Percentiles rank a stretch among this genome's conserved stretches.
These are phyloP conservation scores for Boloria selene DNA, from an alignment of 2,888 invertebrate species.

Conservation along the genomic window DNA sequence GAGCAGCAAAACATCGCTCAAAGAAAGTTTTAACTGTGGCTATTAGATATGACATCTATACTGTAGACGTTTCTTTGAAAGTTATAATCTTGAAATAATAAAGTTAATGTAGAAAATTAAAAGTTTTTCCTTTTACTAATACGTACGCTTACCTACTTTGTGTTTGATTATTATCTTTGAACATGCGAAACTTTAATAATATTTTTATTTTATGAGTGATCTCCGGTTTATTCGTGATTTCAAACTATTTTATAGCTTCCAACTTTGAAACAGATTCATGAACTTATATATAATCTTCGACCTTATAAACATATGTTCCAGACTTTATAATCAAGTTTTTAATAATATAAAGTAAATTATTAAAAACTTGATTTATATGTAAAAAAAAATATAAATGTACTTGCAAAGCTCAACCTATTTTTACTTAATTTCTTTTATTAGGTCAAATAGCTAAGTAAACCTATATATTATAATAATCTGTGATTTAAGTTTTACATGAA, in stretches of 20 bases:
- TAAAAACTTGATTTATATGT: too few relatives aligned
- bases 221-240: slow-evolving; percentile 12
- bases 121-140: slow-evolving; percentile 9
- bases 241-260: slow-evolving; percentile 19
- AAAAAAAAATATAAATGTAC: too few relatives aligned
- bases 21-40: slow-evolving; percentile 15
- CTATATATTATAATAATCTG: too few relatives aligned
- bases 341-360: too few relatives aligned
- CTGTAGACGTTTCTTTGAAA: slow-evolving; percentile 10
- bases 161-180: slow-evolving; percentile 14
- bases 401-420: too few relatives aligned
- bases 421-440: too few relatives aligned
- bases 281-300: not conserved
- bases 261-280: slow-evolving; percentile 11
- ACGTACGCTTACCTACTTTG: slow-evolving; percentile 3
- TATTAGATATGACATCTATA: slow-evolving; percentile 16
- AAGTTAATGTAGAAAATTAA: slow-evolving; percentile 12
- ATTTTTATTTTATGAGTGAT: slow-evolving; percentile 18
- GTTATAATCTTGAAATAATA: slow-evolving; percentile 15
- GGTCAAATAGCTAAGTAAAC: too few relatives aligned
- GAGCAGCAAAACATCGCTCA: slow-evolving; percentile 12
- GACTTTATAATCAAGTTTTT: too few relatives aligned
- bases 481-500: too few relatives aligned
- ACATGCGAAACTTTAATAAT: slow-evolving; percentile 20
- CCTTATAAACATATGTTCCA: not conserved